Base-by-base conservation (phyloP, 92 coral and sea anemone genomes). In the Virgularia gustaviana region DNA sequence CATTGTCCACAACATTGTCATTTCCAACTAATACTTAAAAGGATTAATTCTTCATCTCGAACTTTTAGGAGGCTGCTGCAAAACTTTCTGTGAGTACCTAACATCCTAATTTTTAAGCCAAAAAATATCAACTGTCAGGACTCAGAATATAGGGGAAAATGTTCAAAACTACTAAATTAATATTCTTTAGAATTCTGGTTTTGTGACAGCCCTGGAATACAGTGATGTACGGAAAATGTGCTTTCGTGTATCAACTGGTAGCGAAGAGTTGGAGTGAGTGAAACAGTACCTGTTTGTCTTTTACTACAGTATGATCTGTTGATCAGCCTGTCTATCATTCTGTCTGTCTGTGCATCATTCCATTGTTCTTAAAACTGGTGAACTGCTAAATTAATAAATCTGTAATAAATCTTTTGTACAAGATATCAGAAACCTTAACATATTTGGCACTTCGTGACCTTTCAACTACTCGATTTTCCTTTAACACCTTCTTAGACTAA, bases 131-230 rank as follows among this genome's bases (percentile, higher is more conserved):
- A 27, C 27, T n/a, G 22, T 13, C 13, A n/a, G n/a, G n/a, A n/a
- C n/a, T n/a, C n/a, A n/a, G n/a, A n/a, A n/a, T 36, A 35, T 60
- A 22, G 18, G 34, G 43, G 23, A 2, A 36, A 33, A 13, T 34
- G 16, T 16, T 15, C 3, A 2, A 18, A 36, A 19, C 15, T 23
- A 43, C 25, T 36, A 7, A 0, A 62, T 20, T 2, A 25, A 70
- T 35, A 31, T 33, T 23, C 16, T 73, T 23, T 63, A 92, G 98
- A 89, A 79, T 57, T 75, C 89, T 77, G 98, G 98, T 23, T 92
- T 92, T 75, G 98, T 92, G 34, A 92, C 98, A 36, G 98, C 98
- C 53, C 78, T 92, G 32, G 96, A 89, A 65, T 92, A 92, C 85
- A 92, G 98, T 80, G 98, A 92, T 57, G 27, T 80, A 78, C 84